Conservation (phyloP, 2,888 invertebrate genomes). For the Cephonodes hylas region DNA sequence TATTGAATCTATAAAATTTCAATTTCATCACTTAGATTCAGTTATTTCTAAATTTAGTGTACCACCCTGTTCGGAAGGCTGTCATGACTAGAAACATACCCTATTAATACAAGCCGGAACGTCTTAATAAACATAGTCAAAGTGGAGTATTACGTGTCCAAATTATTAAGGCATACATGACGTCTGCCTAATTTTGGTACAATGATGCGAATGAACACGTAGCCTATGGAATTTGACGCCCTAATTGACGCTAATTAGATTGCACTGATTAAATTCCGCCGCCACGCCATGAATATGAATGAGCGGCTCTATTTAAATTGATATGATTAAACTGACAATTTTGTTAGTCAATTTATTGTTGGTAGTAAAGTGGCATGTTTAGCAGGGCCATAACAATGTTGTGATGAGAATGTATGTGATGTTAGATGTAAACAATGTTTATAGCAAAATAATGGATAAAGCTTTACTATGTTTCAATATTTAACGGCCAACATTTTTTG, state of each 20-base stretch:
- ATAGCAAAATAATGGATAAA: not conserved
- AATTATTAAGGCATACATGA: conserved; percentile 2
- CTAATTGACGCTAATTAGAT: conserved; percentile 42
- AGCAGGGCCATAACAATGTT: no score
- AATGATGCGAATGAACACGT: conserved; percentile 10
- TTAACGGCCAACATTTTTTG: no score
- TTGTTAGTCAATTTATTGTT: conserved; percentile 28
- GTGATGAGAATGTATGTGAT: no score
- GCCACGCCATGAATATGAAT: conserved; percentile 52
- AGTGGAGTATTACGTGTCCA: not conserved
- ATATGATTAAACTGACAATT: conserved; percentile 31
- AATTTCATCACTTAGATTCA: no score
- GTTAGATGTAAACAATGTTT: not conserved
- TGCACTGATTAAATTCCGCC: conserved; percentile 54
- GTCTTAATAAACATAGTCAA: not conserved
- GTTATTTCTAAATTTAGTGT: no score
- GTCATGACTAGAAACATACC: not conserved
- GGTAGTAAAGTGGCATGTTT: not conserved
- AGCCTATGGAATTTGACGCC: conserved; percentile 16
- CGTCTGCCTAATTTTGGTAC: not conserved
- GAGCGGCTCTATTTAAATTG: conserved; percentile 47
- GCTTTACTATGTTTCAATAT: no score
- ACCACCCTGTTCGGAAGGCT: no score
- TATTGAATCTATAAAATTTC: no score
- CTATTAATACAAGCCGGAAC: not conserved